Base-by-base conservation (phyloP, 2,888 invertebrate species). In the Epinotia nisella region DNA sequence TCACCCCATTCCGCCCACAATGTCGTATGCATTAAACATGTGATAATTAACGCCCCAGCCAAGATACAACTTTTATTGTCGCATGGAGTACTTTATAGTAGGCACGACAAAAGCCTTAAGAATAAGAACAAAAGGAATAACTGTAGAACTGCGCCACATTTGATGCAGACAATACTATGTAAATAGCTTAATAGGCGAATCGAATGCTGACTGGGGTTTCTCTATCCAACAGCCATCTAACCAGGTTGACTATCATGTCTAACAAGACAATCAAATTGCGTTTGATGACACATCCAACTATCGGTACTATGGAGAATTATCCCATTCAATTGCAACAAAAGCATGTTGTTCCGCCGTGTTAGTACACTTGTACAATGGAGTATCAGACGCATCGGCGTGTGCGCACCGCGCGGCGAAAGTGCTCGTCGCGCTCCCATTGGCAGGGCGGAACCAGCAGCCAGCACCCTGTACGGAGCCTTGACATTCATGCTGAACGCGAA, bases 351-450 rank as follows among this genome's bases (percentile, higher is more conserved):
- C 55, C 56, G 41, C 11, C 45, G 61, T n/a, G 66, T 21, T 64
- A 58, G 19, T 60, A 65, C n/a, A 59, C 66, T 39, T 45, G 68
- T 56, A 73, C 73, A 73, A 73, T 73, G 53, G 72, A 56, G n/a
- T 72, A 70, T 72, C 74, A 59, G 67, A 71, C 35, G 71, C 61
- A 62, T 74, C 70, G 64, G 64, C 55, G 66, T 56, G 41, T 41
- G 56, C 66, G 51, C 67, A 67, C 60, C 49, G 56, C 56, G 13
- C 65, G 81, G 87, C 80, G 87, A 88, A 87, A 88, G 87, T 87
- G 82, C 75, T 79, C 79, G 86, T 84, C 83, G 82, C 83, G 87
- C 83, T 85, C 87, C 81, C 82, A 82, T 86, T 84, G 80, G 75
- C 77, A 70, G 74, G 64, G 60, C 74, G 71, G 59, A 45, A 21